Conservation (phyloP, 1,140 invertebrate species). For the Mizuhopecten yessoensis region DNA sequence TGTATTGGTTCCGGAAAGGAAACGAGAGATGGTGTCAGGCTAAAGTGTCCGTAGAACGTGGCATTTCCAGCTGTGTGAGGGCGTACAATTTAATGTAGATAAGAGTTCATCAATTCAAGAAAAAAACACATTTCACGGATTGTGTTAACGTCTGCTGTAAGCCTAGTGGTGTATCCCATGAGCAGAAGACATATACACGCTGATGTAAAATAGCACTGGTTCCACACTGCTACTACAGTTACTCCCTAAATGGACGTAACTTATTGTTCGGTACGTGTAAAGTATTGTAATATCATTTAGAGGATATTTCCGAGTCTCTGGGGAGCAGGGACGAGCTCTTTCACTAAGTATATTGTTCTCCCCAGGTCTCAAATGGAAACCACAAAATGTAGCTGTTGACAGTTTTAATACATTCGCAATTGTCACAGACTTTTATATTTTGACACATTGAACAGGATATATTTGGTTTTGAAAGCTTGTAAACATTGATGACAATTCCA, state of each 20-base stretch:
- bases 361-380: not conserved
- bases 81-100: not conserved
- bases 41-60: not conserved
- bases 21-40: not conserved
- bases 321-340: not conserved
- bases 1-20: slow-evolving; percentile 13
- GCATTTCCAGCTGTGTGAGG: not conserved
- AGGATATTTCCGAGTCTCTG: not conserved
- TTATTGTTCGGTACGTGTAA: not conserved
- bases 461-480: not conserved
- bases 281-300: slow-evolving; percentile 2
- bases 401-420: not conserved
- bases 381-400: not conserved
- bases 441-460: not conserved
- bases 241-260: slow-evolving; percentile 3
- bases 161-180: not conserved
- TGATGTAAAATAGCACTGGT: not conserved
- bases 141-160: not conserved
- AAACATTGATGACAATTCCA: not conserved
- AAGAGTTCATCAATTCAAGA: not conserved
- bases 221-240: not conserved
- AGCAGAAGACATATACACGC: not conserved
- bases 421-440: not conserved
- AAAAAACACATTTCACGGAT: not conserved
- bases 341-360: slow-evolving; percentile 15